Evolutionary conservation across 2,888 invertebrate species (phyloP), one percentile per base, ranked within the genome.

Genomic region (Corbicula japonica): DNA sequence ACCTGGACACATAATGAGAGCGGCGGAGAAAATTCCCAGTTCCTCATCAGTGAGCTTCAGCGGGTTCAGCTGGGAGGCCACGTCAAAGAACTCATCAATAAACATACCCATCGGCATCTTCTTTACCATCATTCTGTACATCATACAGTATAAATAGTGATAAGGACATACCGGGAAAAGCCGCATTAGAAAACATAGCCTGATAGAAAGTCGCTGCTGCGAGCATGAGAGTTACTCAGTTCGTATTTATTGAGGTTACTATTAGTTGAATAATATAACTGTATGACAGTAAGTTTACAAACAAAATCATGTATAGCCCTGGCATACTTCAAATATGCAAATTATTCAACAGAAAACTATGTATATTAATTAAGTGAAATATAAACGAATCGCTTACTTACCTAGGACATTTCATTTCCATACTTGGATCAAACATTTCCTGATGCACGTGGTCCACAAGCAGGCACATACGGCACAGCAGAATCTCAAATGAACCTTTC

Each of bases 401-500:
- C 93, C 90, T 90, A n/a, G 92, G 89, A 66, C 91, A 89, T 63
- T 90, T 88, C 80, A 91, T 82, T 52, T 90, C 87, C 88, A 93
- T 91, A 54, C 84, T 83, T 5, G 93, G 93, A 62, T 92, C 91
- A 69, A 93, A 89, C 92, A 93, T 93, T 35, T 87, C 83, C 32
- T 86, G 86, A 32, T 89, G 88, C 6, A 87, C 84, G 12, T 87
- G 82, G 65, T 92, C 91, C 46, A 93, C 91, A 32, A 93, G 85
- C 66, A 91, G 85, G 58, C 90, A 90, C 87, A 91, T 92, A 15
- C 92, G 88, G 32, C 89, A 87, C 60, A 93, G 70, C 81, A 93
- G 86, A 6, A 93, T 91, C 81, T 93, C 93, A 87, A 93, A 93
- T 18, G 92, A 90, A 1, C 93, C 93, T 76, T 93, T 91, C 84